phyloP scores from a whole-genome alignment of 30 jellyfish, hydroid and myxozoan species.

The Hydractinia symbiolongicarpus region DNA sequence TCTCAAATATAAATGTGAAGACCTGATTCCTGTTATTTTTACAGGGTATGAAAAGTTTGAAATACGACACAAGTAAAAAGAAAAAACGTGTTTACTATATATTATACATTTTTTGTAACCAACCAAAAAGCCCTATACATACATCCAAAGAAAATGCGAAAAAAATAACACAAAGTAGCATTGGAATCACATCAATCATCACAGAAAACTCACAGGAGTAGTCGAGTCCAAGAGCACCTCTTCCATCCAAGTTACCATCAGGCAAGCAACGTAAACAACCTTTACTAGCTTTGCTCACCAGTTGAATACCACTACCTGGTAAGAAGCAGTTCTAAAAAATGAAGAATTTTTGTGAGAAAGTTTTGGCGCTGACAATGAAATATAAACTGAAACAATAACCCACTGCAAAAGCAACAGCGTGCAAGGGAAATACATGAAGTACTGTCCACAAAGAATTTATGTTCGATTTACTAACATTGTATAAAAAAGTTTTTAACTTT shows the following conservation, averaged over 20 bases:
- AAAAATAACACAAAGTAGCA: too few relatives aligned
- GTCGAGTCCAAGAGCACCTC: constrained; percentile 55
- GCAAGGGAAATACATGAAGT: too few relatives aligned
- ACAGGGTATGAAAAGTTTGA: too few relatives aligned
- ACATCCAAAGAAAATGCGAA: too few relatives aligned
- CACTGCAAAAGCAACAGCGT: not conserved
- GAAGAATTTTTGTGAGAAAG: not conserved
- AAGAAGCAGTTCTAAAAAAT: constrained; percentile 48
- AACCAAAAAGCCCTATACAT: too few relatives aligned
- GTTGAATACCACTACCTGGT: constrained; percentile 67
- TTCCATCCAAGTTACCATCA: constrained; percentile 57
- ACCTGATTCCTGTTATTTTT: not conserved
- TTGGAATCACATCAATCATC: too few relatives aligned
- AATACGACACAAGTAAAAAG: too few relatives aligned
- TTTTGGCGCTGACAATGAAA: not conserved
- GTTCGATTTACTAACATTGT: too few relatives aligned
- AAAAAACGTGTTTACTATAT: too few relatives aligned
- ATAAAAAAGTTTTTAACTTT: too few relatives aligned
- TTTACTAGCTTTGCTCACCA: constrained; percentile 44
- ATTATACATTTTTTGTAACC: too few relatives aligned
- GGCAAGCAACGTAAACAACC: constrained; percentile 60
- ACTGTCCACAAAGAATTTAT: too few relatives aligned
- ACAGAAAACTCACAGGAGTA: constrained; percentile 36
- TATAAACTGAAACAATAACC: not conserved
- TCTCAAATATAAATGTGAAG: not conserved